Evolutionary conservation across 2,797 vertebrate species (phyloP).

Genomic region (Lacerta bilineata): DNA sequence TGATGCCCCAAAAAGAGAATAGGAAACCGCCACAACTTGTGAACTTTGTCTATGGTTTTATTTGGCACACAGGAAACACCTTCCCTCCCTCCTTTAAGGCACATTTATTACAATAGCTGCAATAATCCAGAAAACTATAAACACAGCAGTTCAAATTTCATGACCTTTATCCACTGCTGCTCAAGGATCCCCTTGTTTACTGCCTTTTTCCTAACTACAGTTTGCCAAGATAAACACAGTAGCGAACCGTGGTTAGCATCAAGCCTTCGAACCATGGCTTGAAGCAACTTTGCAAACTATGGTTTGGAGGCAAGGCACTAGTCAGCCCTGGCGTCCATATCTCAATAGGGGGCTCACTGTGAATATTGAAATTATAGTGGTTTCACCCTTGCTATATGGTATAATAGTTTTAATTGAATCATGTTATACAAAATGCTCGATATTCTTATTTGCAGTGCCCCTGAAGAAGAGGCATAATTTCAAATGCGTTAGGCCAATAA

Average conservation of each 20-base stretch:
- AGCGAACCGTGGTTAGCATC: not conserved
- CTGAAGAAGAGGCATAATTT: too few species aligned
- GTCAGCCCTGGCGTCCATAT: too few species aligned
- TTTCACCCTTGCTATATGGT: not conserved
- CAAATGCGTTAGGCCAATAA: too few species aligned
- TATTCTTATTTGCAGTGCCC: too few species aligned
- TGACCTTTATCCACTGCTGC: not conserved
- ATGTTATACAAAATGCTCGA: too few species aligned
- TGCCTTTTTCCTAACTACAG: not conserved
- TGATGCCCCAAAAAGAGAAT: not conserved
- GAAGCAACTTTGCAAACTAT: not conserved
- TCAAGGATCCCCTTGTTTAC: not conserved
- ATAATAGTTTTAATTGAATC: too few species aligned
- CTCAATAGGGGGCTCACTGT: too few species aligned
- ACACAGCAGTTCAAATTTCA: not conserved
- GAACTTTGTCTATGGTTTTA: not conserved
- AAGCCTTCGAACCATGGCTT: not conserved
- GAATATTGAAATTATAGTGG: too few species aligned
- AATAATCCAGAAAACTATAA: not conserved
- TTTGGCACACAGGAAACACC: constrained; percentile 1
- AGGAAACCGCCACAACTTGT: not conserved
- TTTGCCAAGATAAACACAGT: not conserved
- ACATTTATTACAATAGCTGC: not conserved
- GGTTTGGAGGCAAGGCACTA: not conserved
- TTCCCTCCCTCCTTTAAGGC: not conserved